Evolutionary conservation across 1,140 invertebrate species (phyloP), one percentile per base, ranked within the genome.

Genomic region (Scaptomyza hsui): DNA sequence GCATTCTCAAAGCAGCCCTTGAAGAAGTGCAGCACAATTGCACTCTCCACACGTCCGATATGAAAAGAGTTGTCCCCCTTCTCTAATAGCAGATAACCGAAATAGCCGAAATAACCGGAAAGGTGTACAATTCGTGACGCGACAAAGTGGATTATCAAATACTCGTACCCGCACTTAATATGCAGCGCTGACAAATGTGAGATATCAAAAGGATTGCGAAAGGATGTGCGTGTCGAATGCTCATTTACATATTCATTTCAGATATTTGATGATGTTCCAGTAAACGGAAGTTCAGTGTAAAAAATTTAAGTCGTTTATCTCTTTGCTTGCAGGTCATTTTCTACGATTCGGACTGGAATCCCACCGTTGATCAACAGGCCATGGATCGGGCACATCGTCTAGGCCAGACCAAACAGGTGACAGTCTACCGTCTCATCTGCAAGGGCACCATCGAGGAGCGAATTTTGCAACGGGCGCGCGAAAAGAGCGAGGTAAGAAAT

Each of bases 311-410:
- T 57, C 18, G 32, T 10, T 15, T n/a, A 48, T 62, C 12, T 37
- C n/a, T 10, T 1, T 3, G 62, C 55, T 90, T 92, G 32, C 78
- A 97, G 96, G 96, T 99, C 49, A 98, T 99, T 92, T 99, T 99
- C 92, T 99, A 99, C 91, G 99, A 99, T 91, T 98, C 97, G 16
- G 99, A 99, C 92, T 99, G 98, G 98, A 99, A 99, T 93, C 98
- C 98, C 10, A 98, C 97, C 0, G 97, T 98, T 12, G 97, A 98
- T 93, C 96, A 98, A 88, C 97, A 98, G 90, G 97, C 97, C 1
- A 98, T 98, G 97, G 97, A 98, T 93, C 93, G 97, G 37, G 97
- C 97, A 0, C 97, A 98, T 92, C 93, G 97, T 19, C 92, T 98
- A 62, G 97, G 97, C 2, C 96, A 97, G 91, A 97, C 96, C 2